These are phyloP conservation scores for Frieseomelitta varia DNA, from an alignment of 1,140 invertebrate genomes.

Conservation along the genomic window DNA sequence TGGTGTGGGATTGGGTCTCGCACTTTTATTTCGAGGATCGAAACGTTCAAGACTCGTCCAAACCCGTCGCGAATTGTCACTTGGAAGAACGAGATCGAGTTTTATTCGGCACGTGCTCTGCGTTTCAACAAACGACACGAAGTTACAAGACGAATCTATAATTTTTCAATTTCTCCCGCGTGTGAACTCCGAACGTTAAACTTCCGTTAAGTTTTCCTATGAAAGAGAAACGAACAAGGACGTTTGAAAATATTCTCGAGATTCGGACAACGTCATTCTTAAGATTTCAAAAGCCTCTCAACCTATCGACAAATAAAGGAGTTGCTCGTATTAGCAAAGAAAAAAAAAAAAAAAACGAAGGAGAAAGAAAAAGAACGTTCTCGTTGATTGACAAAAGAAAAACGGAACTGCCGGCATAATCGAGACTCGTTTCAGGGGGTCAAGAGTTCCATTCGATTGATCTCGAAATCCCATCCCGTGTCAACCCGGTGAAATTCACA, in stretches of 20 bases:
- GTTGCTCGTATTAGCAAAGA: neutral
- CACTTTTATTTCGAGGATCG: too few relatives aligned
- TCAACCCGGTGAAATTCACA: slow-evolving; percentile 58
- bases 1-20: too few relatives aligned
- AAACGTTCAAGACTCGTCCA: too few relatives aligned
- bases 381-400: neutral
- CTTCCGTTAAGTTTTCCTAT: too few relatives aligned
- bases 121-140: too few relatives aligned
- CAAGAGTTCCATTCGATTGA: slow-evolving; percentile 18
- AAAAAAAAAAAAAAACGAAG: neutral
- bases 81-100: too few relatives aligned
- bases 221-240: too few relatives aligned
- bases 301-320: neutral
- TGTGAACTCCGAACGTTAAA: neutral
- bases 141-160: too few relatives aligned
- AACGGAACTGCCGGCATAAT: neutral
- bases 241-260: too few relatives aligned
- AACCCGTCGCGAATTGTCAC: too few relatives aligned
- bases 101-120: too few relatives aligned
- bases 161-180: neutral
- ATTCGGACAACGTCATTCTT: neutral
- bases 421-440: slow-evolving; percentile 15
- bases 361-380: neutral
- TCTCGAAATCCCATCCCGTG: slow-evolving; percentile 16
- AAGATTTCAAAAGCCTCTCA: neutral